Evolutionary conservation across 2,888 invertebrate genomes (phyloP), one percentile per base, ranked within the genome.

Genomic region (Serripes groenlandicus): DNA sequence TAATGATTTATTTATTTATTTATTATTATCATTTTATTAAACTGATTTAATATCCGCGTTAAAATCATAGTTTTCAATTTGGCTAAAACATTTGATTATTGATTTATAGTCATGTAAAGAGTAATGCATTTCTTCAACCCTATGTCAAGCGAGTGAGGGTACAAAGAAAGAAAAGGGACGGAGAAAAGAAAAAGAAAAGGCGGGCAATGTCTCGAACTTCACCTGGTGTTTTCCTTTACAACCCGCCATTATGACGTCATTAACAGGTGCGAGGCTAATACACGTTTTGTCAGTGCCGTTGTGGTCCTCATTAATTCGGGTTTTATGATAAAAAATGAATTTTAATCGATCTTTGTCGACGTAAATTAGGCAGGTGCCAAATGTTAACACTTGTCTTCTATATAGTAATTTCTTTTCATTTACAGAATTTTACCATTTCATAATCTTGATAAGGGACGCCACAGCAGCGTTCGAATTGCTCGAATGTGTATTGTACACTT

Each of bases 191-290:
- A n/a, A 32, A 62, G 42, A 32, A 66, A 66, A 42, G 66, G 66
- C 42, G 66, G 66, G 66, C 34, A 42, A 11, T 7, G 9, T 21
- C 26, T 23, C 28, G 23, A n/a, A 28, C 11, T 42, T 66, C 66
- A 66, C 66, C 66, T 66, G 66, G 66, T 21, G 66, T 42, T 37
- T 37, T 28, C 34, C 35, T 42, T 18, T 42, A 66, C 66, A 66
- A 66, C 66, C 66, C 26, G 2, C 42, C 23, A 66, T 66, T 66
- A 66, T 66, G 66, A 66, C 66, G 66, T 66, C 66, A 66, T 28
- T 11, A 66, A 66, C 66, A 66, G 66, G 66, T 66, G 66, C 66
- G 23, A 26, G 66, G 66, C 32, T 42, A 42, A 66, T 42, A 66
- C 66, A 66, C 66, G 37, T 66, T 66, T 35, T 18, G 66, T 5